Conservation (phyloP, 2,797 vertebrate genomes). For the Chelon auratus region DNA sequence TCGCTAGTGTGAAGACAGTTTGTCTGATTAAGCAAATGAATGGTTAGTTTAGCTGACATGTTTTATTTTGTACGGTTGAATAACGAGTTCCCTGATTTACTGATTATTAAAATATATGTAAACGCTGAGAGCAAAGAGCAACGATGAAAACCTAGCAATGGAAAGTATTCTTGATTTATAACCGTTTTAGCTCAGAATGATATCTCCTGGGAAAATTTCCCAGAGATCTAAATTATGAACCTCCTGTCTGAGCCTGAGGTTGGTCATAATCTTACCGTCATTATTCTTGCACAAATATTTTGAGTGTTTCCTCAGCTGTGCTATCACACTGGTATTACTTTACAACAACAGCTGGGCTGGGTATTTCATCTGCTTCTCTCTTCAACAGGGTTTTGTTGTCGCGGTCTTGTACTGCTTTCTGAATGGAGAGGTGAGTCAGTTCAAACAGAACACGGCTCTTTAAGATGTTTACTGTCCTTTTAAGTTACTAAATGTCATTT, state of each 20-base stretch:
- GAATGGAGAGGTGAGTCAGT: conserved; percentile 85
- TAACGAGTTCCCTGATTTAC: conserved; percentile 43
- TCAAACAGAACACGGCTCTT: conserved; percentile 22
- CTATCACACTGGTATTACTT: conserved; percentile 25
- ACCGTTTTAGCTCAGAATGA: conserved; percentile 49
- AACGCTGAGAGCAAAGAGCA: conserved; percentile 46
- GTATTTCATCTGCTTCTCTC: conserved; percentile 32
- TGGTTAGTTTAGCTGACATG: conserved; percentile 33
- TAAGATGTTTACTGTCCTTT: conserved; percentile 34
- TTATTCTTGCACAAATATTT: conserved; percentile 70
- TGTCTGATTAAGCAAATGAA: conserved; percentile 18
- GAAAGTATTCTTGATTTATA: conserved; percentile 71
- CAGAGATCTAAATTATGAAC: conserved; percentile 64
- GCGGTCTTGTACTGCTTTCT: conserved; percentile 97
- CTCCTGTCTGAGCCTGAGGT: conserved; percentile 55
- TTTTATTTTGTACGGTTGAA: conserved; percentile 29
- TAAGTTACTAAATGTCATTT: conserved; percentile 23
- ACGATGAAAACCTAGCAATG: conserved; percentile 52
- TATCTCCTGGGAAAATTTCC: conserved; percentile 62
- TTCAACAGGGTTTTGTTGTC: conserved; percentile 92
- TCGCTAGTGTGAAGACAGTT: conserved; percentile 2
- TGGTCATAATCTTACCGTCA: conserved; percentile 55
- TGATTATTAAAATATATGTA: conserved; percentile 34
- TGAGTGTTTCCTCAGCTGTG: conserved; percentile 61
- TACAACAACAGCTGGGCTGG: conserved; percentile 11